Base-by-base conservation (phyloP, 2,797 vertebrate genomes). In the Lepidocolaptes lacrymiger region DNA sequence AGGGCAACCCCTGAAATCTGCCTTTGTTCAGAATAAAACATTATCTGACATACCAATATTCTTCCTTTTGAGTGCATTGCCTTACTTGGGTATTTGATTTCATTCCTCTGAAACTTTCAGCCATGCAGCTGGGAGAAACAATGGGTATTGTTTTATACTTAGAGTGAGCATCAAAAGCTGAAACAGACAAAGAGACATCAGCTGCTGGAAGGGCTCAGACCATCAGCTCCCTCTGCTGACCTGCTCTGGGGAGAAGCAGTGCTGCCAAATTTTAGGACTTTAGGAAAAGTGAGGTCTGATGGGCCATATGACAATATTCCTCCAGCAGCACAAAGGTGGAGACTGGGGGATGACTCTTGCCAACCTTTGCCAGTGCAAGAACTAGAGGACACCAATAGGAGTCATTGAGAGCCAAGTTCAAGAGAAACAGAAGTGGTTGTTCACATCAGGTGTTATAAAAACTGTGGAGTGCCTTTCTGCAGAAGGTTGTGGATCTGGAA, bases 201-300 rank as follows among this genome's bases (percentile, higher is more conserved):
- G 49, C 84, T 85, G 61, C 68, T 93, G 81, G 61, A 89, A 88
- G 85, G 96, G 61, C 72, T 96, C 73, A 78, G 95, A 78, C 28
- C 85, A 4, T 68, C 93, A 96, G 96, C 95, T 94, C 95, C 96
- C 95, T 97, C 93, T 95, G 87, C 92, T 94, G 95, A 93, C 85
- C 30, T 52, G 85, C 36, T 83, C 13, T 30, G 58, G 51, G 27
- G 43, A 44, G 55, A 75, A 84, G 23, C 49, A 51, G 14, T 0
- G 18, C 73, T 77, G 68, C 24, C 36, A 41, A n/a, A 43, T 58
- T 59, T 64, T 36, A 56, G 52, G 52, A 15, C 19, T 66, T 56
- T 2, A 5, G 61, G 34, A 83, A 26, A 58, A 75, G 12, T 2
- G 36, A 48, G 24, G 15, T 12, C 12, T 51, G 46, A 37, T 56